Evolutionary conservation across 2,888 invertebrate species (phyloP).

Genomic region (Cosmia pyralina): DNA sequence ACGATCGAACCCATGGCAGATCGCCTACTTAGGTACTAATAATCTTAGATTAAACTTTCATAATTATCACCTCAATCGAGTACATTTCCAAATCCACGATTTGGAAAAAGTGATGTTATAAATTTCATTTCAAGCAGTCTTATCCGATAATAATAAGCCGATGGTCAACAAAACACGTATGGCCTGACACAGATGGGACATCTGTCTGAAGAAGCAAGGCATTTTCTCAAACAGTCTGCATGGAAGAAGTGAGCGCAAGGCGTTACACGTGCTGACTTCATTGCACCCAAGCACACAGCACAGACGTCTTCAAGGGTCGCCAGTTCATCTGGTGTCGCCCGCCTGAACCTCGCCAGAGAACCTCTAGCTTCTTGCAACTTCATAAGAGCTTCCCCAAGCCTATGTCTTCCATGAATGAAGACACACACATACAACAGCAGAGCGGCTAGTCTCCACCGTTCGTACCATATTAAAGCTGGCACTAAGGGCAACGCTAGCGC

Average conservation of each 20-base stretch:
- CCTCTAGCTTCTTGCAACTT: slow-evolving; percentile 91
- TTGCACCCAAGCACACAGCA: slow-evolving; percentile 93
- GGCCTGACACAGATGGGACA: slow-evolving; percentile 94
- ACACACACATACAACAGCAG: slow-evolving; percentile 92
- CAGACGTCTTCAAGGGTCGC: slow-evolving; percentile 94
- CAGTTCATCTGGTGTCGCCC: slow-evolving; percentile 92
- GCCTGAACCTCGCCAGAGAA: slow-evolving; percentile 91
- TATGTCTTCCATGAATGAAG: slow-evolving; percentile 91
- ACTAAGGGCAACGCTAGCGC: slow-evolving; percentile 90
- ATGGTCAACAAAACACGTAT: slow-evolving; percentile 88
- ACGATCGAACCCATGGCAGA: slow-evolving; percentile 7
- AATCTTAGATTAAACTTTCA: slow-evolving; percentile 26
- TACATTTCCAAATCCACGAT: slow-evolving; percentile 56
- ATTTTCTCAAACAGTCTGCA: slow-evolving; percentile 93
- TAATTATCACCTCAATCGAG: slow-evolving; percentile 57
- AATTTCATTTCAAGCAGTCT: slow-evolving; percentile 76
- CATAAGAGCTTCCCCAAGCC: slow-evolving; percentile 88
- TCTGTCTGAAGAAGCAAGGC: slow-evolving; percentile 92
- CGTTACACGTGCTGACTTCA: slow-evolving; percentile 93
- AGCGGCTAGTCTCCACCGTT: slow-evolving; percentile 90
- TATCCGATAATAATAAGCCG: slow-evolving; percentile 66
- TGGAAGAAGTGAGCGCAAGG: slow-evolving; percentile 95
- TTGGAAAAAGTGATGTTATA: slow-evolving; percentile 57
- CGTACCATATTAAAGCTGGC: slow-evolving; percentile 89
- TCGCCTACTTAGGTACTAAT: slow-evolving; percentile 27